These are phyloP conservation scores for Scaptomyza hsui DNA, from an alignment of 1,140 invertebrate genomes.

Conservation along the genomic window DNA sequence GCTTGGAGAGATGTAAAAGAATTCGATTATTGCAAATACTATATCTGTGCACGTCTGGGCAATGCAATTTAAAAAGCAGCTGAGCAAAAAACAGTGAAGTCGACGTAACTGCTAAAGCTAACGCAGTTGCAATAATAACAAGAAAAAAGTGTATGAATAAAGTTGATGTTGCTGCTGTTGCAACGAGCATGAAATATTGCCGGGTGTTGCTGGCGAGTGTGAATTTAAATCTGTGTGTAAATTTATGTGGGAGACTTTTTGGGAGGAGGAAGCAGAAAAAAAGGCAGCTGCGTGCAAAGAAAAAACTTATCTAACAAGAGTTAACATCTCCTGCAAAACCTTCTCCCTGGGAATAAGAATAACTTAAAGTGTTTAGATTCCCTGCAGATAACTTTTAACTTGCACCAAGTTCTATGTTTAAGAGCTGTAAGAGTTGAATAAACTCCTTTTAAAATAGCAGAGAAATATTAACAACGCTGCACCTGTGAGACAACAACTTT, in stretches of 20 bases:
- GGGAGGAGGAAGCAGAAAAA: neutral
- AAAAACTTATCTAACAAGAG: conserved; percentile 63
- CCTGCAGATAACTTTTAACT: conserved; percentile 9
- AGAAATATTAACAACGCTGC: neutral
- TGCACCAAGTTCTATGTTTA: neutral
- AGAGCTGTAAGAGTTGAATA: conserved; percentile 7
- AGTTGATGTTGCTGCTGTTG: conserved; percentile 32
- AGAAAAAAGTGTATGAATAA: conserved; percentile 22
- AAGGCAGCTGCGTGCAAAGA: conserved; percentile 16
- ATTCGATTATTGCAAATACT: conserved; percentile 11
- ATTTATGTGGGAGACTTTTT: conserved; percentile 72
- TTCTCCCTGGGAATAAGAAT: conserved; percentile 17
- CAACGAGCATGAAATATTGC: conserved; percentile 63
- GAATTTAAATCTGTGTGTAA: conserved; percentile 54
- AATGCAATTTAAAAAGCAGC: conserved; percentile 22
- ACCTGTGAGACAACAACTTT: conserved; percentile 35
- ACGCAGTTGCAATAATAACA: neutral
- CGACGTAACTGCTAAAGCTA: conserved; percentile 1
- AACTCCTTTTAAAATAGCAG: neutral
- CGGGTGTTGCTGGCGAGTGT: conserved; percentile 29
- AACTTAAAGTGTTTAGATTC: conserved; percentile 3
- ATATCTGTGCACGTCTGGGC: conserved; percentile 15
- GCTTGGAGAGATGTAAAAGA: conserved; percentile 9
- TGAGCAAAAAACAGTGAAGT: too few species aligned
- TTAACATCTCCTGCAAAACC: conserved; percentile 47